A percentile compares a stretch with the other conserved stretches of the same genome.
Conservation (phyloP, 2,888 invertebrate species). For the Zaprionus bogoriensis region DNA sequence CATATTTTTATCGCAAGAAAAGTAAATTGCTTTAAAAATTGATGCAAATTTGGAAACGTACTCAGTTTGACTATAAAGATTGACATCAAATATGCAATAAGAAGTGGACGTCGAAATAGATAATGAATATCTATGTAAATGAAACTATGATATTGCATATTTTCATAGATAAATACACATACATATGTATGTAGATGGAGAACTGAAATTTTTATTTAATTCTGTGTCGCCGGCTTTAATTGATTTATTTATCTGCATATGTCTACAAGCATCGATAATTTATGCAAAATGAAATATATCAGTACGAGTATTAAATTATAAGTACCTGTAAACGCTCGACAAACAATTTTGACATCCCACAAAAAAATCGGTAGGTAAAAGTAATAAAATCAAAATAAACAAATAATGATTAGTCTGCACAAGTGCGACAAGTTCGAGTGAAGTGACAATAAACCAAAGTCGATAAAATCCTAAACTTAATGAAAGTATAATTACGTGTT, state of each 20-base stretch:
- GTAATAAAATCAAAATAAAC: not conserved
- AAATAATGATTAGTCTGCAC: not conserved
- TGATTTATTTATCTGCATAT: slow-evolving; percentile 17
- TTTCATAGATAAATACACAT: slow-evolving; percentile 11
- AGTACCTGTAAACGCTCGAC: slow-evolving; percentile 1
- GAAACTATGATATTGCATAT: slow-evolving; percentile 12
- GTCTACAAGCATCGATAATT: slow-evolving; percentile 2
- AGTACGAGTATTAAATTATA: not conserved
- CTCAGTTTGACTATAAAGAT: slow-evolving; percentile 11
- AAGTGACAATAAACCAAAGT: not conserved
- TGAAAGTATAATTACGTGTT: too few relatives aligned
- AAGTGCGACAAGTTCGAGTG: too few relatives aligned
- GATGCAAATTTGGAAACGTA: slow-evolving; percentile 13
- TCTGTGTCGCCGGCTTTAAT: slow-evolving; percentile 44
- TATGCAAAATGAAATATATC: not conserved
- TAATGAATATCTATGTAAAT: not conserved
- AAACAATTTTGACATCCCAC: not conserved
- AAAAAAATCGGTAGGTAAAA: not conserved
- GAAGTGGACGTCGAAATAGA: slow-evolving; percentile 1
- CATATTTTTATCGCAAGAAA: slow-evolving; percentile 52
- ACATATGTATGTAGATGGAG: slow-evolving; percentile 31
- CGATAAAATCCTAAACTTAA: too few relatives aligned
- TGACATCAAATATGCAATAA: not conserved
- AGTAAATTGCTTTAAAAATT: slow-evolving; percentile 28
- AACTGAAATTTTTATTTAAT: slow-evolving; percentile 42